Percentiles rank a stretch among this genome's conserved stretches.
Conservation (phyloP, 2,888 invertebrate genomes). For the Sialis fuliginosa region DNA sequence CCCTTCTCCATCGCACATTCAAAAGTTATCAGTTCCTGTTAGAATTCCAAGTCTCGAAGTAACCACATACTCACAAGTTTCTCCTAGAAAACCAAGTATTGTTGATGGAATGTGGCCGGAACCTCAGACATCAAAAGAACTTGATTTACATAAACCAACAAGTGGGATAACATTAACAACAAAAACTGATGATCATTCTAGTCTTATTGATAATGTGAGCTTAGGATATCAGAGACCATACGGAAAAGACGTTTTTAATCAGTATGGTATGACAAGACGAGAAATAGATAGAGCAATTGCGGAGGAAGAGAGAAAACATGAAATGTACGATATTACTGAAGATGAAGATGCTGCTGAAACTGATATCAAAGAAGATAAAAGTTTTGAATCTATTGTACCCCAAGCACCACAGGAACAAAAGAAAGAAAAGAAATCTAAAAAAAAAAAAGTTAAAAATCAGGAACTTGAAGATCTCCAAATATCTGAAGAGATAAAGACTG, state of each 20-base stretch:
- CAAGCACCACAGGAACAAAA: not conserved
- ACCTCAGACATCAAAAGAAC: constrained; percentile 15
- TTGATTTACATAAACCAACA: constrained; percentile 19
- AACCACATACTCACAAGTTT: not conserved
- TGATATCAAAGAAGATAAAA: not conserved
- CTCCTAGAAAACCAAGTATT: constrained; percentile 1
- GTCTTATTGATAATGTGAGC: not conserved
- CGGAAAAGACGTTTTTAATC: not conserved
- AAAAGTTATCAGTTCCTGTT: not conserved
- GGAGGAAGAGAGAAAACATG: not conserved
- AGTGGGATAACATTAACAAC: constrained; percentile 22
- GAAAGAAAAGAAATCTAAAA: not conserved
- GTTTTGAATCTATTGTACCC: not conserved
- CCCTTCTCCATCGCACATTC: not conserved
- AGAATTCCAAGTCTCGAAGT: not conserved
- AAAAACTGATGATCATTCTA: not conserved
- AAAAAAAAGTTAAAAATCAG: not conserved
- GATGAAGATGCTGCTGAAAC: not conserved
- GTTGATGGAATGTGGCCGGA: constrained; percentile 14
- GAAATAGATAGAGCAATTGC: constrained; percentile 1
- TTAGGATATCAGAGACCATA: constrained; percentile 3
- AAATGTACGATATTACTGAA: not conserved
- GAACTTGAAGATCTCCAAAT: not conserved
- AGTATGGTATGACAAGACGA: not conserved
- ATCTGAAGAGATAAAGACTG: constrained; percentile 8